Conservation (phyloP, 2,113 vertebrate genomes). For the Bostrychus sinensis region DNA sequence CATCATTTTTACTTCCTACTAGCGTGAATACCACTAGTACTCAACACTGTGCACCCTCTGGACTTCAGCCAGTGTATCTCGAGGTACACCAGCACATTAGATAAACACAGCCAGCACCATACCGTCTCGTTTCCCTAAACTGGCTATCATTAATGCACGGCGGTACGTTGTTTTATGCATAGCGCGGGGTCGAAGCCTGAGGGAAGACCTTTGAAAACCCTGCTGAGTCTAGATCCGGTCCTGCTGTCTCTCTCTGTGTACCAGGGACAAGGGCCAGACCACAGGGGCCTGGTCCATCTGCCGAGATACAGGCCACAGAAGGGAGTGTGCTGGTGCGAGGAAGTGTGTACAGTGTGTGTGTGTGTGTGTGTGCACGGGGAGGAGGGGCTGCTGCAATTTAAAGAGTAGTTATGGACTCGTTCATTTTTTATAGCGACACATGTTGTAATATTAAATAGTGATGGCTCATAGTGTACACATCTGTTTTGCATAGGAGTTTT, state of each 20-base stretch:
- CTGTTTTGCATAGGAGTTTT: neutral
- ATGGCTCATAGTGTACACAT: neutral
- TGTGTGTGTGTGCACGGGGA: neutral
- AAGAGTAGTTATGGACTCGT: neutral
- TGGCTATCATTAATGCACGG: neutral
- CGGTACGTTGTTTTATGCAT: neutral
- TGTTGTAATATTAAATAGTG: conserved; percentile 1
- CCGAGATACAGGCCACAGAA: conserved; percentile 18
- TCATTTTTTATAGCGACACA: neutral
- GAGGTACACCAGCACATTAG: neutral
- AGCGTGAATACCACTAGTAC: neutral
- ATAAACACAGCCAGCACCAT: neutral
- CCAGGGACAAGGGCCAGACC: conserved; percentile 29
- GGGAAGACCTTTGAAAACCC: conserved; percentile 34
- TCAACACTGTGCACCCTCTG: neutral
- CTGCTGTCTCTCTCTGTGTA: conserved; percentile 27
- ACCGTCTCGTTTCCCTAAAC: neutral
- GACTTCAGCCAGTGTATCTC: neutral
- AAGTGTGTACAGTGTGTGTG: conserved; percentile 7
- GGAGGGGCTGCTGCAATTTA: neutral
- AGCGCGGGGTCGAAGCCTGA: neutral
- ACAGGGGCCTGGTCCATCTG: conserved; percentile 42
- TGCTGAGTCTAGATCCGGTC: conserved; percentile 25
- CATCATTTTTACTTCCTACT: neutral
- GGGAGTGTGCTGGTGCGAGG: neutral